phyloP scores from a whole-genome alignment of 1,140 invertebrate genomes.

The Dreissena rostriformis region DNA sequence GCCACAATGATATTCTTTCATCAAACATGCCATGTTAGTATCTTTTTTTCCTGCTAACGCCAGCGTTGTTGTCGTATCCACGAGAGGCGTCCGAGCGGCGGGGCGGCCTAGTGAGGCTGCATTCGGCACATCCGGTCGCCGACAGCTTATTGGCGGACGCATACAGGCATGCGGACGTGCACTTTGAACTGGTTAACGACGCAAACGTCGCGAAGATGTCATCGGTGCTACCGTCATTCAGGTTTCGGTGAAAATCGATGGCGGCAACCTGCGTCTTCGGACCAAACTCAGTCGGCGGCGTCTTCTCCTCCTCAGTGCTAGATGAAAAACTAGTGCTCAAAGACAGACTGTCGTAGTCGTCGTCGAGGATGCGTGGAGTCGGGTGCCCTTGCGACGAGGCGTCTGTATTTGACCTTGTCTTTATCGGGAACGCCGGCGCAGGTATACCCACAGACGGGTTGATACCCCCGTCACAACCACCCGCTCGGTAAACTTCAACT shows the following conservation, averaged over 20 bases:
- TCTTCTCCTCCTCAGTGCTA: neutral
- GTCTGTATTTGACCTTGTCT: neutral
- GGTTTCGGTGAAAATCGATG: conserved; percentile 31
- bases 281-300: neutral
- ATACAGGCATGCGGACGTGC: neutral
- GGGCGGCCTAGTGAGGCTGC: conserved; percentile 39
- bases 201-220: neutral
- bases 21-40: neutral
- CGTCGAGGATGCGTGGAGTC: neutral
- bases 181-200: neutral
- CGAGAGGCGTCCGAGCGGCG: conserved; percentile 19
- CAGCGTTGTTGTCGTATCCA: conserved; percentile 43
- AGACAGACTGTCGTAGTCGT: neutral
- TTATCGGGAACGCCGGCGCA: neutral
- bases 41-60: conserved; percentile 8
- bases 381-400: neutral
- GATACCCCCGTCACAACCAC: neutral
- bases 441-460: conserved; percentile 28
- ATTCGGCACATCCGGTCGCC: conserved; percentile 10
- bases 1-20: too few species aligned
- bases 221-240: neutral
- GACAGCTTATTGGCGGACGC: neutral
- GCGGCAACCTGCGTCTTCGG: neutral
- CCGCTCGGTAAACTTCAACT: conserved; percentile 4
- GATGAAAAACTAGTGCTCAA: neutral